Evolutionary conservation across 1,140 invertebrate genomes (phyloP), one percentile per base, ranked within the genome.

Genomic region (Zaprionus davidi): DNA sequence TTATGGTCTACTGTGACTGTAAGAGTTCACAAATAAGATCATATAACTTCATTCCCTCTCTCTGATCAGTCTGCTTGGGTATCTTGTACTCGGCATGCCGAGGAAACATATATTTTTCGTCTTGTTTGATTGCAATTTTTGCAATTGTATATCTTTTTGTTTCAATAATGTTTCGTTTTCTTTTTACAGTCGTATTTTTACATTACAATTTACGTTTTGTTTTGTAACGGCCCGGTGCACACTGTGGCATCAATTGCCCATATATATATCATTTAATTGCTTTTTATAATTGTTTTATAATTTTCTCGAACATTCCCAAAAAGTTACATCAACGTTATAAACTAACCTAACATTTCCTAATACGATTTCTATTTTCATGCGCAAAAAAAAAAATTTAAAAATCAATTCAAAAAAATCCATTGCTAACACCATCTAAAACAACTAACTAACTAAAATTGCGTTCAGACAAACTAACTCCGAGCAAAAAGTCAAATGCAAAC

Each of bases 381-480:
- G 63, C 67, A 55, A 76, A 72, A 65, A 58, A 67, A 46, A 55
- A 11, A 12, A 5, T n/a, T n/a, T n/a, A 26, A 31, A 44, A 68
- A 36, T 0, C 22, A 65, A 68, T 57, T 24, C 11, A 13, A 55
- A 26, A 20, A 66, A 44, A 66, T 17, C 26, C 28, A 70, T 76
- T 76, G 67, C 73, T 76, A 76, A 79, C 67, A 59, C 31, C 38
- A 62, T 17, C 28, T 28, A 71, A 34, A 44, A 28, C 20, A 26
- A 69, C 38, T 20, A 71, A 79, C 68, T 80, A 82, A 90, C 74
- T 57, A 53, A 49, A 70, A 71, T n/a, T 46, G 41, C 41, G 41
- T 46, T 17, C 73, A 66, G 85, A 82, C 55, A 91, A 90, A 90
- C 82, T 86, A 90, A 91, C 76, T 85, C 76, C 69, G 75, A 73